Evolutionary conservation across 2,797 vertebrate species (phyloP), one percentile per base, ranked within the genome.

Genomic region (Garrulus glandarius): DNA sequence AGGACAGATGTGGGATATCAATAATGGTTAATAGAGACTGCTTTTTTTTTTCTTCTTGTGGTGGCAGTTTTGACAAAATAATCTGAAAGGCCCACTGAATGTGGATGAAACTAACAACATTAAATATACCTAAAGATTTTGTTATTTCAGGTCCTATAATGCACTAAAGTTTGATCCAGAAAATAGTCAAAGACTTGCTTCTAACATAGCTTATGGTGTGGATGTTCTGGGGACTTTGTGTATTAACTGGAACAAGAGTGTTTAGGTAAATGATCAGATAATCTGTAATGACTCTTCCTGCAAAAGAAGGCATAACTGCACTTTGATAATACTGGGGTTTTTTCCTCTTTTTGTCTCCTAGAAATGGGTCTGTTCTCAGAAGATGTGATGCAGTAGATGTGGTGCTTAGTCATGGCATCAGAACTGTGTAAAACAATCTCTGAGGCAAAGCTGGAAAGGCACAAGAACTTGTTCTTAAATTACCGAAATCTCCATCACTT

Each of bases 391-490:
- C 79, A 89, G 26, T 96, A 92, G 87, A 78, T 34, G 74, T 95
- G 96, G 88, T 97, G 92, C 84, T 95, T 77, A 97, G 94, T 96
- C 92, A 99, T 99, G 99, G 99, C 99, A 79, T 99, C 98, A 32
- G 99, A 99, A 93, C 99, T 99, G 52, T 98, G 99, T 74, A 98
- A 99, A 96, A 98, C 98, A 18, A 99, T 99, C 96, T 98, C 98
- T 89, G 98, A 99, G 97, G 99, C 99, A 95, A 99, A 99, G 95
- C 98, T 99, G 96, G 99, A 99, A 96, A 99, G 98, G 90, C 99
- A 99, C 98, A 99, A 99, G 98, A 99, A 99, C 95, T 98, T 99
- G 87, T 99, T 99, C 95, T 97, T 99, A n/a, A 99, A 99, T 97
- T 99, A 99, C 90, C 98, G 98, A 95, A 99, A 99, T 96, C 98